Base-by-base conservation (phyloP, 1,140 invertebrate genomes). In the Cryptotermes secundus region DNA sequence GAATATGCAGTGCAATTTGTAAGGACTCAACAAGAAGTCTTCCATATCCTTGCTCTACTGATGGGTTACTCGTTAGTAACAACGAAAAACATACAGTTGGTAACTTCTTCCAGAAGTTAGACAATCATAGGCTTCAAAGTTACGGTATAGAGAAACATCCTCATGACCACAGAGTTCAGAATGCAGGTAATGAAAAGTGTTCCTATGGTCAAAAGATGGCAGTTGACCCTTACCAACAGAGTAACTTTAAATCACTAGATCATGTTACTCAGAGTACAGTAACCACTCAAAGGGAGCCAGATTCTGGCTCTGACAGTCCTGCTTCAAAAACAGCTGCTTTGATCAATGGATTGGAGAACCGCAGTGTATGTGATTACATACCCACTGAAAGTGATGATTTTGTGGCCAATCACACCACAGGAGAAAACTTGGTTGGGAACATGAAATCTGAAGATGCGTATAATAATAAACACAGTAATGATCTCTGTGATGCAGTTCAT, bases 111-210 rank as follows among this genome's bases (percentile, higher is more conserved):
- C 81, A 82, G 10, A 38, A 34, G 49, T 34, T 49, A 31, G 81
- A 82, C 81, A 82, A 72, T 31, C 59, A 31, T 72, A 72, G 26
- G 7, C 59, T 72, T n/a, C 59, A n/a, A 72, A 72, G 9, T 72
- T 31, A 72, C 31, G n/a, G 59, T 31, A 1, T 42, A 82, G 45
- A 45, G 49, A 82, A 82, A 26, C 49, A 59, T 38, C 42, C 31
- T 49, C 81, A 38, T 34, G 81, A 72, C 22, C 19, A 49, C 19
- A 4, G 81, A 10, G 6, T 49, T 82, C 81, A 82, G n/a, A 82
- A 24, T 59, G 0, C 38, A 38, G 81, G 49, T 34, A 19, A 1
- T 53, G 38, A 82, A 3, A 82, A 38, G n/a, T 31, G 16, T 45
- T 34, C 34, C 10, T 82, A 49, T 31, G 49, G 24, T 82, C 3